Percentiles rank a stretch among this genome's conserved stretches.
Conservation (phyloP, 2,113 vertebrate genomes). For the Rhegmatorhina hoffmannsi region DNA sequence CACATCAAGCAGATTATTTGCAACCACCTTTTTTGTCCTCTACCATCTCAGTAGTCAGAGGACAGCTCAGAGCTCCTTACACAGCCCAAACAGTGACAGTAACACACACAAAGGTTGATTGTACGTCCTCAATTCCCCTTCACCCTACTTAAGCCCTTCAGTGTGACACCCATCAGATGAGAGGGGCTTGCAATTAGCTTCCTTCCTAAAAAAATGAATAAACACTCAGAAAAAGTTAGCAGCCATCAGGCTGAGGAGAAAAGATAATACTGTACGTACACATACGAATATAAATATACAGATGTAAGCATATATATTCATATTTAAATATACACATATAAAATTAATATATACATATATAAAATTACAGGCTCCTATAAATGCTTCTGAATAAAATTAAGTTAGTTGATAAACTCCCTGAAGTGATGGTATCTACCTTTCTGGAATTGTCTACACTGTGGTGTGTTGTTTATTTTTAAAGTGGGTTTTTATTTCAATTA, state of each 20-base stretch:
- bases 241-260: not conserved
- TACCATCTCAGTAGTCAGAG: not conserved
- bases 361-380: not conserved
- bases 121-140: not conserved
- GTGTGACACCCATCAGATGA: not conserved
- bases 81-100: not conserved
- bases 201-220: not conserved
- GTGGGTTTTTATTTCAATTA: not conserved
- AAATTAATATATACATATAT: not conserved
- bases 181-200: not conserved
- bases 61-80: not conserved
- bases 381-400: not conserved
- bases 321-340: not conserved
- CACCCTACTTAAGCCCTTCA: not conserved
- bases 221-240: not conserved
- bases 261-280: not conserved
- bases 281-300: not conserved
- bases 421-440: constrained; percentile 20
- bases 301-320: rapidly evolving
- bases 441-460: constrained; percentile 14
- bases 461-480: not conserved
- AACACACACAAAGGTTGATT: not conserved
- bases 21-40: not conserved
- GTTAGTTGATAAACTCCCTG: constrained; percentile 19
- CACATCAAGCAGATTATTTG: not conserved